phyloP scores from a whole-genome alignment of 2,888 invertebrate species.

The Dione vanillae region DNA sequence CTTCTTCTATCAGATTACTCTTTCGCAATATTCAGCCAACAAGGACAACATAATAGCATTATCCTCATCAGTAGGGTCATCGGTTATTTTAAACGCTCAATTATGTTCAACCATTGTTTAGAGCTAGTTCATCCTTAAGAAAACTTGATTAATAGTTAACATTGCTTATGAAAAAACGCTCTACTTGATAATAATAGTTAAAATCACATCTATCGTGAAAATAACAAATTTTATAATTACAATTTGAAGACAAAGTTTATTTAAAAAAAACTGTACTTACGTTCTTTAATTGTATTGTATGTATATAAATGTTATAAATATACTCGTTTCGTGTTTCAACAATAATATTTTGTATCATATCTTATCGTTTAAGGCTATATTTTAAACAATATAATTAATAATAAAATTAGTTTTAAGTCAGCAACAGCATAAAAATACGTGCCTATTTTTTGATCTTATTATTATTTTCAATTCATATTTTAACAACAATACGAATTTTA shows the following conservation, averaged over 20 bases:
- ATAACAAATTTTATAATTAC: too few species aligned
- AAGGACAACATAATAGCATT: conserved; percentile 46
- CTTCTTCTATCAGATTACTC: conserved; percentile 51
- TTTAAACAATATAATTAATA: neutral
- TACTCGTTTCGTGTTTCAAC: too few species aligned
- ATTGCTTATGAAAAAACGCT: too few species aligned
- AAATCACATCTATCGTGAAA: too few species aligned
- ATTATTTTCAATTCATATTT: conserved; percentile 17
- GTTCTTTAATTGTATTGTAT: too few species aligned
- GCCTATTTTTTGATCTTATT: neutral
- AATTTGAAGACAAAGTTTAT: too few species aligned
- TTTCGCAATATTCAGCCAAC: conserved; percentile 50
- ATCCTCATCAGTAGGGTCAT: conserved; percentile 45
- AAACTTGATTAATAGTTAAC: too few species aligned
- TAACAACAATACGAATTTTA: conserved; percentile 50
- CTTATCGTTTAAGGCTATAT: too few species aligned
- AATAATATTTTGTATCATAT: too few species aligned
- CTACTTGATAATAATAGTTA: too few species aligned
- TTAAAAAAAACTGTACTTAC: neutral
- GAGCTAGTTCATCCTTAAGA: conserved; percentile 27
- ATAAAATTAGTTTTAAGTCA: neutral
- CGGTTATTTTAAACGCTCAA: conserved; percentile 32
- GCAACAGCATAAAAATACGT: neutral
- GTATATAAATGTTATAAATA: too few species aligned
- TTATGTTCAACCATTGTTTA: conserved; percentile 33